A percentile compares a stretch with the other conserved stretches of the same genome.
Evolutionary conservation across 2,888 invertebrate species (phyloP).

Genomic region (Drosophila subsilvestris): DNA sequence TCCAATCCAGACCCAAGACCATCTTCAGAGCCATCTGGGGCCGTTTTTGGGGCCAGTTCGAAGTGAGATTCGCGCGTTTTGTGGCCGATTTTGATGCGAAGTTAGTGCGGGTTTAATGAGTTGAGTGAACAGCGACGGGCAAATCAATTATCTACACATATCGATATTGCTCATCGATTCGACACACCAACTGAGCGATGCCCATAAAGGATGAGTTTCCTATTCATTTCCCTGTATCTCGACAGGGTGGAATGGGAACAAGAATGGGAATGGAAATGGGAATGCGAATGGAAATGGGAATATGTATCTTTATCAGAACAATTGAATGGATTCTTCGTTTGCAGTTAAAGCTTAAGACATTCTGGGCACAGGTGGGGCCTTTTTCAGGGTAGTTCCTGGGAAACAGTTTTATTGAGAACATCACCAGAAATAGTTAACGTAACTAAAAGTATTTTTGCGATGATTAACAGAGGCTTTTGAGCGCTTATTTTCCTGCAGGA

Average conservation of each 20-base stretch:
- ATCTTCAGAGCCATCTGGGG: not conserved
- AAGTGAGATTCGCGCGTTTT: constrained; percentile 9
- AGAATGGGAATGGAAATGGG: not conserved
- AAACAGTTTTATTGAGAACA: no score
- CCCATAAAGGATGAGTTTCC: not conserved
- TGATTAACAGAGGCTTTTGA: no score
- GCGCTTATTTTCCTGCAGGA: no score
- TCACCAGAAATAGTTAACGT: no score
- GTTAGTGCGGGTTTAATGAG: constrained; percentile 58
- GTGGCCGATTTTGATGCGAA: constrained; percentile 43
- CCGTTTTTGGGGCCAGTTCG: not conserved
- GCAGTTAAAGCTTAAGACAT: not conserved
- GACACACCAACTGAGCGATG: constrained; percentile 14
- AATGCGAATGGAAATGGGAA: not conserved
- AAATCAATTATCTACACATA: constrained; percentile 36
- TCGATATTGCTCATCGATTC: constrained; percentile 6
- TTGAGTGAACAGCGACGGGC: constrained; percentile 19
- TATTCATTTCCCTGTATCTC: not conserved
- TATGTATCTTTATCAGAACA: not conserved
- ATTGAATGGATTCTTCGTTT: not conserved
- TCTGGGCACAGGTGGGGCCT: not conserved
- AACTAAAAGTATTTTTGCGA: no score
- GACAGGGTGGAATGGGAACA: no score
- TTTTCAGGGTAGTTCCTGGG: not conserved
- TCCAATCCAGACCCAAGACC: not conserved